A percentile compares a stretch with the other conserved stretches of the same genome.
phyloP scores from a whole-genome alignment of 2,888 invertebrate genomes.

The Mantis religiosa region DNA sequence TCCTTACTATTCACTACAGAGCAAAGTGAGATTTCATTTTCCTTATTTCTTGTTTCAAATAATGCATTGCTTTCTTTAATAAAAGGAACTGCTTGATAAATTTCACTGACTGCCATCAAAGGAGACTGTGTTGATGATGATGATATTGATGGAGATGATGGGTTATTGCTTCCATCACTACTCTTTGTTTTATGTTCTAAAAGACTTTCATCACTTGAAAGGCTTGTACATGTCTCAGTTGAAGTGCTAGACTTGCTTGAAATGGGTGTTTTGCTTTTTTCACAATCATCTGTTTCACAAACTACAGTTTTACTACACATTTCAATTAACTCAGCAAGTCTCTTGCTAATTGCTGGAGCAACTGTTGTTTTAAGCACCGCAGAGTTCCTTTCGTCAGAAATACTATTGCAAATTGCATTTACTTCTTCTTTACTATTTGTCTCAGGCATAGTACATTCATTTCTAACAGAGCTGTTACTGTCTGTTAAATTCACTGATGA shows the following conservation, averaged over 20 bases:
- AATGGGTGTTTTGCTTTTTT: neutral
- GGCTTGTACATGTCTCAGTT: neutral
- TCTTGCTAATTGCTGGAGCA: neutral
- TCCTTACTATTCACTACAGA: neutral
- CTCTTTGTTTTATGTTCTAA: too few relatives aligned
- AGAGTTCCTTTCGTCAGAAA: neutral
- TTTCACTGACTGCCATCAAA: neutral
- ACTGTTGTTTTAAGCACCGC: neutral
- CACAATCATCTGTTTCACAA: neutral
- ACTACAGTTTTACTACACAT: neutral
- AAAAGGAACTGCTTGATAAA: neutral
- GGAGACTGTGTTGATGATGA: neutral
- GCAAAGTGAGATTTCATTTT: neutral
- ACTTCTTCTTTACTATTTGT: neutral
- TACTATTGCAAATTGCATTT: neutral
- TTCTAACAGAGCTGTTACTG: neutral
- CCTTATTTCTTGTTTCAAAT: neutral
- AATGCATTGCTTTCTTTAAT: neutral
- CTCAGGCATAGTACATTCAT: neutral
- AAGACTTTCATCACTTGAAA: neutral
- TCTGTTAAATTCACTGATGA: too few relatives aligned
- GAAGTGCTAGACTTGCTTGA: neutral
- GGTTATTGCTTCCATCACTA: too few relatives aligned
- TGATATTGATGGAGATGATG: too few relatives aligned
- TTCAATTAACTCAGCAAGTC: neutral